Evolutionary conservation across 2,797 vertebrate species (phyloP).

Genomic region (Sylvilagus floridanus): DNA sequence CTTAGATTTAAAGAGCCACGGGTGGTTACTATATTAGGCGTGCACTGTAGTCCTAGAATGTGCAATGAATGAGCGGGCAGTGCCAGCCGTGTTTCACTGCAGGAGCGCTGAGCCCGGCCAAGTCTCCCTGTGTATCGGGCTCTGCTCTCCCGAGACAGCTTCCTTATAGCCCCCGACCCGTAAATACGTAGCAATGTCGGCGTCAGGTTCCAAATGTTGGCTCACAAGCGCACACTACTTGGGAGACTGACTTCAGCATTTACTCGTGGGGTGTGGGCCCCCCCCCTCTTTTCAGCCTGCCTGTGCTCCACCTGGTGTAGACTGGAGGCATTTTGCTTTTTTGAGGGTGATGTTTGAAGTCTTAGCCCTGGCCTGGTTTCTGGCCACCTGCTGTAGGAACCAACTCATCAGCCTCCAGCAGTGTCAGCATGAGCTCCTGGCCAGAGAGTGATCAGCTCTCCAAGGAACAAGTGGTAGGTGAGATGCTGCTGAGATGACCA

Average conservation of each 20-base stretch:
- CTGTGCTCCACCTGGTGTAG: too few relatives aligned
- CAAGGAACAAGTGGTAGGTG: not conserved
- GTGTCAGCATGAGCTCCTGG: not conserved
- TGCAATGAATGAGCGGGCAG: not conserved
- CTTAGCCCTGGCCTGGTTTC: not conserved
- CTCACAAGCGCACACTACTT: not conserved
- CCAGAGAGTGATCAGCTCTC: not conserved
- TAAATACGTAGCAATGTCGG: not conserved
- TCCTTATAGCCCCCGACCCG: not conserved
- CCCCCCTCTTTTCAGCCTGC: not conserved
- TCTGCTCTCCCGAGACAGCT: not conserved
- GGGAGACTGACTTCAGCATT: not conserved
- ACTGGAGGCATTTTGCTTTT: not conserved
- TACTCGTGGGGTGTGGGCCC: not conserved
- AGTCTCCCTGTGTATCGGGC: accelerated
- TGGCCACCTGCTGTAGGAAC: not conserved
- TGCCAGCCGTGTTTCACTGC: not conserved
- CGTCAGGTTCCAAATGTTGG: not conserved
- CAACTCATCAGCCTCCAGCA: not conserved
- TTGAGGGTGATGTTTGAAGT: not conserved
- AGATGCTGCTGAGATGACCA: not conserved
- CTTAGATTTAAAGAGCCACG: not conserved
- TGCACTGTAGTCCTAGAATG: not conserved
- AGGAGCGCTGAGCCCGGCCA: not conserved
- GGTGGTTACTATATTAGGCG: not conserved